Base-by-base conservation (phyloP, 2,797 vertebrate genomes). In the Hyperoplus immaculatus region DNA sequence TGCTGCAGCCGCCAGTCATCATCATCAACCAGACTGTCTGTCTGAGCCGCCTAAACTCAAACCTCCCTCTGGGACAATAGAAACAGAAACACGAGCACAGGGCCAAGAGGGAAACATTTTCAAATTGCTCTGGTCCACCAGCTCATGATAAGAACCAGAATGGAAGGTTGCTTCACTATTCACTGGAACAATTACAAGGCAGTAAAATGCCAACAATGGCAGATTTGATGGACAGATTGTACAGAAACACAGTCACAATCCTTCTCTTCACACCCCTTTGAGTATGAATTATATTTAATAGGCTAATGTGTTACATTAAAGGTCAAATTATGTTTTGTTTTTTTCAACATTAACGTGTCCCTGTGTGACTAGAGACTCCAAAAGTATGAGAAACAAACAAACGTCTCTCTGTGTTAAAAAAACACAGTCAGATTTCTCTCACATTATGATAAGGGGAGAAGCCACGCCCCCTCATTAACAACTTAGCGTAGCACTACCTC, bases 11-110 rank as follows among this genome's bases (percentile, higher is more conserved):
- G 39, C 29, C 29, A 29, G 29, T 29, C 29, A 56, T 54, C 65
- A 74, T 63, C 62, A 50, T 72, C 83, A 73, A 16, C 72, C 65
- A 58, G 64, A 63, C 15, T 13, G 77, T 71, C 66, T 70, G 71
- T 57, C 77, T 62, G 42, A 81, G 75, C 63, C 0, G 4, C 38
- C 67, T 12, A 42, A 75, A 77, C 79, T 81, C 69, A 72, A 77
- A 89, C 71, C 74, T 83, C 59, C 53, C 21, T 68, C 50, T 61
- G 69, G 72, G 91, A 90, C 90, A 81, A 90, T 88, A 83, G 72
- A 86, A 92, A 84, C 84, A 78, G 77, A 73, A 88, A 85, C 82
- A 77, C 45, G 4, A 53, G 8, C 68, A 55, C 29, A 62, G 18
- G 75, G 56, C 41, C 59, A 63, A 65, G 29, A 51, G 42, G 18